Base-by-base conservation (phyloP, 2,797 vertebrate genomes). In the Orestias chungarensis region DNA sequence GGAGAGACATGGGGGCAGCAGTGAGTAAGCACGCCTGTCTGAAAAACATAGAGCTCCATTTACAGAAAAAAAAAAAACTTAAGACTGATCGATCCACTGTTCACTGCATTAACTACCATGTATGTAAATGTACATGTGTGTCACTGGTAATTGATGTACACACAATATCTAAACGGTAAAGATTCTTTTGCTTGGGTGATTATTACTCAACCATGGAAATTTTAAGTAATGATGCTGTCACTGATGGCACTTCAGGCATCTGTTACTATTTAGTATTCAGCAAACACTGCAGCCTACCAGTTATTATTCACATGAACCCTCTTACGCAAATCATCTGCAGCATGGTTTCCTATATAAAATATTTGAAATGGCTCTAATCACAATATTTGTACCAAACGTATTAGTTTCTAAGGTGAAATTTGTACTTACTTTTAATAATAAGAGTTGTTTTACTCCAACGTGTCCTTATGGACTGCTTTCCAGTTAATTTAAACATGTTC, bases 271-370 rank as follows among this genome's bases (percentile, higher is more conserved):
- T 89, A 91, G 87, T 82, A 93, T 91, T 91, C 89, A 73, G 68
- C 73, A 81, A 84, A 88, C 76, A 54, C 78, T 35, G 31, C 78
- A 75, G 80, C 84, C 70, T 70, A 71, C 65, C 29, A 91, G 93
- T 83, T 89, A 93, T 93, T 91, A 93, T 93, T 93, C 78, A 91
- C 68, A 71, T 83, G 86, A 92, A 82, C 82, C 81, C 92, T 93
- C 92, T 88, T 88, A 82, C 81, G 75, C 71, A 79, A 92, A 79
- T 85, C 85, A 89, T 87, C 81, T 83, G 83, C 82, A 85, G 84
- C 78, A 77, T 75, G 61, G 57, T 80, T 76, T 62, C 71, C 62
- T 78, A 81, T 52, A 68, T 69, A 80, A 64, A 81, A 85, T 61
- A 82, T 79, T 79, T 66, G 81, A 55, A 71, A 69, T 10, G 61